Evolutionary conservation across 2,113 vertebrate genomes (phyloP).

Genomic region (Myotis yumanensis): DNA sequence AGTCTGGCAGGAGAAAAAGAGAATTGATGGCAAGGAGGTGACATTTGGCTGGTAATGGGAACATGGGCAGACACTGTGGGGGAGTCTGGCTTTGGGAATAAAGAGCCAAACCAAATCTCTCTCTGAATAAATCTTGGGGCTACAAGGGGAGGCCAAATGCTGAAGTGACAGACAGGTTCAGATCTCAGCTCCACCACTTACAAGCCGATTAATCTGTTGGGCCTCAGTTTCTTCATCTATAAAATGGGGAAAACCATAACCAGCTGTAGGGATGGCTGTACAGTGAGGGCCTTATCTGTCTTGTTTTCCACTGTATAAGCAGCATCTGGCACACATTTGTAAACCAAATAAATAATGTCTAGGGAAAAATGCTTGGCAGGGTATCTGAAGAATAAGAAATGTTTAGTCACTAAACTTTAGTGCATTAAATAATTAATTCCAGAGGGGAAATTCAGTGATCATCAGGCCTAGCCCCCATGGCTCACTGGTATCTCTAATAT

Average conservation of each 20-base stretch:
- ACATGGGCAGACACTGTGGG: not conserved
- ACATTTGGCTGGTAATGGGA: not conserved
- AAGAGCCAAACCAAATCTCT: not conserved
- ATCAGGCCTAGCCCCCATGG: not conserved
- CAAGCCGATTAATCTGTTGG: not conserved
- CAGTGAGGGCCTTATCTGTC: not conserved
- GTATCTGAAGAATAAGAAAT: slow-evolving; percentile 7
- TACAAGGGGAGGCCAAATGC: not conserved
- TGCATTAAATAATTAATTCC: not conserved
- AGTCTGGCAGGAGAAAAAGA: not conserved
- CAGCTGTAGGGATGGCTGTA: not conserved
- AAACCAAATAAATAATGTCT: slow-evolving; percentile 26
- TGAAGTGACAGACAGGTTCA: not conserved
- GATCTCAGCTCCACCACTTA: not conserved
- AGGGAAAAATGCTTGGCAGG: not conserved
- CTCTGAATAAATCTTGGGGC: not conserved
- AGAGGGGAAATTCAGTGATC: not conserved
- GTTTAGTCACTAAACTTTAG: not conserved
- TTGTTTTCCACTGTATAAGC: not conserved
- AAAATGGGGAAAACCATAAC: not conserved
- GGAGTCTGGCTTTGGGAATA: not conserved
- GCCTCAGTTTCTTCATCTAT: not conserved
- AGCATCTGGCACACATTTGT: not conserved
- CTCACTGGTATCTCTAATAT: not conserved
- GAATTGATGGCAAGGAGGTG: not conserved